Evolutionary conservation across 2,113 vertebrate genomes (phyloP), one percentile per base, ranked within the genome.

Genomic region (Micronisus gabar): DNA sequence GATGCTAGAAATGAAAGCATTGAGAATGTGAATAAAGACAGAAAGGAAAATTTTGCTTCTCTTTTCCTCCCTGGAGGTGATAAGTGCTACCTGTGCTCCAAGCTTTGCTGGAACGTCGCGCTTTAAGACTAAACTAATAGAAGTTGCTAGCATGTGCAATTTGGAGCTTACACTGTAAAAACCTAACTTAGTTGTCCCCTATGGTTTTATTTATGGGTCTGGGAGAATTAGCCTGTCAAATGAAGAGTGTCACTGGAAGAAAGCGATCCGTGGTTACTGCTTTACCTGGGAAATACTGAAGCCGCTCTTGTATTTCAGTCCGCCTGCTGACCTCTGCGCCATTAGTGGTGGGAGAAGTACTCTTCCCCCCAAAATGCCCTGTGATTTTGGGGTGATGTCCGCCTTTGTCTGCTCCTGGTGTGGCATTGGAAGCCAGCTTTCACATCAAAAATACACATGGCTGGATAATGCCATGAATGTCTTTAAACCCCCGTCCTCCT

Each of bases 21-120:
- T 36, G 30, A 38, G 61, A 36, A 48, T 41, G 92, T 90, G 95
- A 70, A 86, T 86, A 74, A 75, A 86, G 94, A 84, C 95, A 86
- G 96, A 93, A 96, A 95, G 93, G 94, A 74, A 95, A 97, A 95
- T 96, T 95, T 68, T 95, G 91, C 27, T 43, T 19, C 86, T 81
- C 67, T 76, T 30, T 13, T 25, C 78, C 81, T 36, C 26, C 90
- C 92, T 71, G n/a, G 55, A 47, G 73, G 74, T 80, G 90, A 18
- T 71, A 67, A 95, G 97, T 27, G 72, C 92, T 47, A 65, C 94
- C 93, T 40, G 10, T 6, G 20, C 86, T 52, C 87, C 78, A 32
- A 86, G 94, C 95, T 91, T 92, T 85, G 67, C 95, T 78, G 95
- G 94, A 94, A 75, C 55, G 30, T 66, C 52, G 53, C 30, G n/a